Base-by-base conservation (phyloP, 2,888 invertebrate genomes). In the Acronicta psi region DNA sequence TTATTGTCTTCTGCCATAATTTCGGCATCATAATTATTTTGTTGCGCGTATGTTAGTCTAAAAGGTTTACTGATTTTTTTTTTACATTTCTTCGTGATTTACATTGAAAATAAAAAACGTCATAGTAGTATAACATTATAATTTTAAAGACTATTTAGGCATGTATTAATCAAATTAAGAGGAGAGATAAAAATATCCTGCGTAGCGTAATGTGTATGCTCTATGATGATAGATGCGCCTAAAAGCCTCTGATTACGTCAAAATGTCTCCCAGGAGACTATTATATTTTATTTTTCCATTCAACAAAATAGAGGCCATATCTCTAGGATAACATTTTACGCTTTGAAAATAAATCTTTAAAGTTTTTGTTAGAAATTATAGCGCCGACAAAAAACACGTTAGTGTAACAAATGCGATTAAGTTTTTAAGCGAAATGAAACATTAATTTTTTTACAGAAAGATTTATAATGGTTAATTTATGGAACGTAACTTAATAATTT, bases 191-290 rank as follows among this genome's bases (percentile, higher is more conserved):
- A 4, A 67, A 42, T 60, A 16, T 53, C 36, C 40, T 37, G 13
- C 23, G n/a, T 36, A 38, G 58, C 50, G 17, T 69, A 11, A 29
- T 29, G 3, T 29, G 10, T 31, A 31, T 31, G 11, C 13, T 31
- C 0, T 36, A 17, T 40, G 44, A 68, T 69, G 70, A 68, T 69
- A 55, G 52, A 68, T 69, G 69, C 43, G 47, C 36, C 47, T 69
- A 59, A 69, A 55, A 59, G 55, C 49, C 49, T 40, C 37, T 59
- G 65, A 68, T 65, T 52, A 69, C 44, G 54, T 59, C 59, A 51
- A 29, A 64, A 29, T 31, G 34, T 64, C 46, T 46, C 38, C 10
- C 34, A 34, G 29, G 53, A 25, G 9, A 51, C 46, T 64, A 51
- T 64, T 50, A 46, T 41, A 51, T 29, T 49, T 29, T 59, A 55